Percentiles rank a stretch among this genome's conserved stretches.
Conservation (phyloP, 2,888 invertebrate species). For the Unio pictorum region DNA sequence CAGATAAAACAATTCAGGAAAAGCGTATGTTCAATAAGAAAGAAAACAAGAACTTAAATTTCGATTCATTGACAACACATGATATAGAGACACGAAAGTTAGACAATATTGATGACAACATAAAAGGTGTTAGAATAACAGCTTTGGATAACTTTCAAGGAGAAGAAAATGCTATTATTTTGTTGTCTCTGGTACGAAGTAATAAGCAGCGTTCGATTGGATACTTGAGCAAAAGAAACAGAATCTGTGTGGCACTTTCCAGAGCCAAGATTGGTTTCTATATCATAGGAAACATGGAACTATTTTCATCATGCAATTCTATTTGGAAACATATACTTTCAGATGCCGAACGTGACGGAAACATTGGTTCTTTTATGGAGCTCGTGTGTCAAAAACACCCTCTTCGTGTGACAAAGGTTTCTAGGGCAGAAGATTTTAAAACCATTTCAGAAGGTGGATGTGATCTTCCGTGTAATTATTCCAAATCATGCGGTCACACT, state of each 20-base stretch:
- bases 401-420: constrained; percentile 9
- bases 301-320: constrained; percentile 19
- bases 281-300: constrained; percentile 60
- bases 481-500: constrained; percentile 22
- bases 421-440: constrained; percentile 30
- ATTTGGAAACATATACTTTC: constrained; percentile 32
- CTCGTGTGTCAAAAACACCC: constrained; percentile 53
- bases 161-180: constrained; percentile 68
- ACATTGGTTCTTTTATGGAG: constrained; percentile 19
- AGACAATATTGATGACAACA: too few relatives aligned
- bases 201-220: constrained; percentile 54
- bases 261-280: constrained; percentile 66
- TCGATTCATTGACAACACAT: too few relatives aligned
- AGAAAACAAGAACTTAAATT: too few relatives aligned
- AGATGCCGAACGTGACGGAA: constrained; percentile 14
- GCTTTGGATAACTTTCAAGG: constrained; percentile 68
- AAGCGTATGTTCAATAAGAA: too few relatives aligned
- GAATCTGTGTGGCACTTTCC: constrained; percentile 67
- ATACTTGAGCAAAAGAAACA: constrained; percentile 57
- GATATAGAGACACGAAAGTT: background rate
- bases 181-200: constrained; percentile 66
- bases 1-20: too few relatives aligned
- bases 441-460: constrained; percentile 49
- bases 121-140: constrained; percentile 39
- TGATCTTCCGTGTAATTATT: constrained; percentile 31